Percentiles rank a stretch among this genome's conserved stretches.
Evolutionary conservation across 1,140 invertebrate species (phyloP).

Genomic region (Marisa cornuarietis): DNA sequence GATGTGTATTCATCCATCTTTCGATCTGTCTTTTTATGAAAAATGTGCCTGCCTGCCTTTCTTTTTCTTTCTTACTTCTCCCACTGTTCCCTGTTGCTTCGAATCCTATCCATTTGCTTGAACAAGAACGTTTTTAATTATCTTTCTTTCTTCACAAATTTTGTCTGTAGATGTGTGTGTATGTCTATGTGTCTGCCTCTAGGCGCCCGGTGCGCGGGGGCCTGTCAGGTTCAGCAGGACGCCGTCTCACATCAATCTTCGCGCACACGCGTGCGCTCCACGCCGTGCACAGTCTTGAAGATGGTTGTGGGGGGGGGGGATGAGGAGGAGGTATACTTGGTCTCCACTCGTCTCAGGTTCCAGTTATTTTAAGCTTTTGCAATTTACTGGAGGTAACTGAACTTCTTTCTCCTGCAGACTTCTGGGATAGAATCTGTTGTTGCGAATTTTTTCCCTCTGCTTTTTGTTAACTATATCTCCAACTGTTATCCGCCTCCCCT

Average conservation of each 20-base stretch:
- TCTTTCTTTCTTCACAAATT: too few relatives aligned
- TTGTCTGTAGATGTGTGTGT: neutral
- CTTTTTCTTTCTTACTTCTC: too few relatives aligned
- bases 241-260: neutral
- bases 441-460: neutral
- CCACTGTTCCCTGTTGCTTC: too few relatives aligned
- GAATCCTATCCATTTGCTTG: too few relatives aligned
- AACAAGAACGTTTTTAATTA: too few relatives aligned
- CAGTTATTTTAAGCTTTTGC: constrained; percentile 7
- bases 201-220: neutral
- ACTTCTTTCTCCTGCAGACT: neutral
- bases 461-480: neutral
- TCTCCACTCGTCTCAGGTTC: neutral
- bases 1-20: too few relatives aligned
- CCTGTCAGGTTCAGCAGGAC: neutral
- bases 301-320: neutral
- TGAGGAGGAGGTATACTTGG: neutral
- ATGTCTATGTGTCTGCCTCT: constrained; percentile 3
- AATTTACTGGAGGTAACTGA: neutral
- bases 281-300: neutral
- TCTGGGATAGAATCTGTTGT: neutral
- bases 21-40: too few relatives aligned
- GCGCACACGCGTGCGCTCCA: neutral
- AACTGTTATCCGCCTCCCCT: neutral
- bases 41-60: too few relatives aligned